Conservation (phyloP, 2,113 vertebrate species). For the Psephotus haematonotus region DNA sequence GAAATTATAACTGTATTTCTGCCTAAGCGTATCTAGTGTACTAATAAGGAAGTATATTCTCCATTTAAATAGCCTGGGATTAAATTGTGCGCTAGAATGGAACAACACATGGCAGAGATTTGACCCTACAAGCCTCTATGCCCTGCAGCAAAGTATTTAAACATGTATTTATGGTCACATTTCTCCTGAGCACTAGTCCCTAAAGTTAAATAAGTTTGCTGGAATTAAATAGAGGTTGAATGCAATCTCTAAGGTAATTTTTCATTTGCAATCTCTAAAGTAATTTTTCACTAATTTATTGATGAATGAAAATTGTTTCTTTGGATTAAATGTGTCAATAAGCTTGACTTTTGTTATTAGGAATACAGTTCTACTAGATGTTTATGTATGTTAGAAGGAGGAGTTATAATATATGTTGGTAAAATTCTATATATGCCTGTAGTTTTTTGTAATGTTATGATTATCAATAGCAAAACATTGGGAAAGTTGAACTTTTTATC, state of each 20-base stretch:
- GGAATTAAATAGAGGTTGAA: not conserved
- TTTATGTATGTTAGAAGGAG: not conserved
- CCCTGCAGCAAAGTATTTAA: conserved; percentile 22
- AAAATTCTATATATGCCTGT: not conserved
- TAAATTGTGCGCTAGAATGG: conserved; percentile 7
- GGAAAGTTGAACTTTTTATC: not conserved
- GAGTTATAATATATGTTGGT: not conserved
- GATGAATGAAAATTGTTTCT: not conserved
- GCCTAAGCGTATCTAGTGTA: not conserved
- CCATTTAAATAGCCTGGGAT: conserved; percentile 3
- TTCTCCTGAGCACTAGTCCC: not conserved
- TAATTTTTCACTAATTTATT: not conserved
- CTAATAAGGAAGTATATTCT: not conserved
- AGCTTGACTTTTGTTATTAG: not conserved
- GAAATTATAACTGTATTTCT: conserved; percentile 29
- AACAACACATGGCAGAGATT: not conserved
- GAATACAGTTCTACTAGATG: not conserved
- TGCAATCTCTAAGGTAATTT: not conserved
- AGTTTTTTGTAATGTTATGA: not conserved
- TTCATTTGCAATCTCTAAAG: not conserved
- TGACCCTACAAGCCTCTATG: not conserved
- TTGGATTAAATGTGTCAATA: not conserved
- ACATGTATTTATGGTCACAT: not conserved
- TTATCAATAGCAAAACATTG: not conserved
- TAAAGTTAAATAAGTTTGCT: not conserved